These are phyloP conservation scores for Acipenser transmontanus DNA, from an alignment of 2,797 vertebrate genomes.

Conservation along the genomic window DNA sequence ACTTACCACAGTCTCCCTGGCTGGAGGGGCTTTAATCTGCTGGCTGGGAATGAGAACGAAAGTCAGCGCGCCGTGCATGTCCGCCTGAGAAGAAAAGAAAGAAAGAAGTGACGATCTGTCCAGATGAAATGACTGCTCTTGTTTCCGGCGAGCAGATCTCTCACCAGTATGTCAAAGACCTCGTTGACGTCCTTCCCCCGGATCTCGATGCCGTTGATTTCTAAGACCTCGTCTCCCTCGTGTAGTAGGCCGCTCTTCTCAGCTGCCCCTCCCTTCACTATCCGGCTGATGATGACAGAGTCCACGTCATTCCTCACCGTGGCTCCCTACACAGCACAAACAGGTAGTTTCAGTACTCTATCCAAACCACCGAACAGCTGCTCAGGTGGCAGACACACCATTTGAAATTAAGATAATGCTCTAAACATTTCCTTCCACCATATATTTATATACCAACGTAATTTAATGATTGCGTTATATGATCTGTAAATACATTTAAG, in stretches of 20 bases:
- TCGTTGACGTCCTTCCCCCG: slow-evolving; percentile 91
- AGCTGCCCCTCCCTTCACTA: slow-evolving; percentile 85
- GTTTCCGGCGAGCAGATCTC: slow-evolving; percentile 26
- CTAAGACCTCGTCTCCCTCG: slow-evolving; percentile 90
- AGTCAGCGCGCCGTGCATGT: slow-evolving; percentile 93
- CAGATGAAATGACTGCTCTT: not conserved
- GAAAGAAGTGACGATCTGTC: no score
- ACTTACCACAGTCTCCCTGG: slow-evolving; percentile 92
- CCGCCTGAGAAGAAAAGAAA: slow-evolving; percentile 65
- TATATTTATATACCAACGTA: no score
- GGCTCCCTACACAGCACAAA: slow-evolving; percentile 63
- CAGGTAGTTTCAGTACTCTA: no score
- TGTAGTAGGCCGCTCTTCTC: slow-evolving; percentile 84
- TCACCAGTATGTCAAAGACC: slow-evolving; percentile 88
- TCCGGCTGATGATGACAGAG: slow-evolving; percentile 88
- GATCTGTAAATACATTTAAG: no score
- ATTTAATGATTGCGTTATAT: no score
- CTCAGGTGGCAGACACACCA: no score
- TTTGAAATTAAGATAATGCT: no score
- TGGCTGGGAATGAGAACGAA: slow-evolving; percentile 88
- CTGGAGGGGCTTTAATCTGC: slow-evolving; percentile 74
- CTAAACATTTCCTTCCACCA: no score
- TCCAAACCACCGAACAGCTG: no score
- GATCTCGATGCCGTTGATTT: slow-evolving; percentile 85
- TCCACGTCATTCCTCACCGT: slow-evolving; percentile 91